Percentiles rank a stretch among this genome's conserved stretches.
phyloP scores from a whole-genome alignment of 2,888 invertebrate genomes.

The Parapristionchus giblindavisi region DNA sequence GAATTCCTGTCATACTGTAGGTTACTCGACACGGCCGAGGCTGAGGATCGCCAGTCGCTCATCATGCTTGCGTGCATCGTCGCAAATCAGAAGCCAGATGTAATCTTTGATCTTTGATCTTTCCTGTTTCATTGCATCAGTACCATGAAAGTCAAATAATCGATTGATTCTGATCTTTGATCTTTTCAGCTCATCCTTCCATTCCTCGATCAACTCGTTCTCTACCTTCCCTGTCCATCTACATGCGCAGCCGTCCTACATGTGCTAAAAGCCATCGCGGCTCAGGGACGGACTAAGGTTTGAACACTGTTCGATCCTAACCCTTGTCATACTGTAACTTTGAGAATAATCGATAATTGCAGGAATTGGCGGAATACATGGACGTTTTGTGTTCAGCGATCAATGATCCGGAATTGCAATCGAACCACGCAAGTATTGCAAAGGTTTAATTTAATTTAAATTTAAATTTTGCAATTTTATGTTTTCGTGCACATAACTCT shows the following conservation, averaged over 20 bases:
- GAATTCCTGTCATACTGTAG: conserved; percentile 23
- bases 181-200: conserved; percentile 79
- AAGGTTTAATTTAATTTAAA: too few species aligned
- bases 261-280: conserved; percentile 77
- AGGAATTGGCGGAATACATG: conserved; percentile 32
- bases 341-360: not conserved
- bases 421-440: conserved; percentile 30
- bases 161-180: not conserved
- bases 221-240: conserved; percentile 78
- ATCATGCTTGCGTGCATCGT: conserved; percentile 84
- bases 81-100: conserved; percentile 82
- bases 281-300: conserved; percentile 36
- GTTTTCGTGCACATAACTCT: too few species aligned
- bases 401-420: conserved; percentile 29
- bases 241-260: conserved; percentile 78
- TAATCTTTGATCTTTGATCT: conserved; percentile 71
- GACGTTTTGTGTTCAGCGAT: conserved; percentile 25
- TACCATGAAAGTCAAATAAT: too few species aligned
- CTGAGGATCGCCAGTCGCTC: conserved; percentile 84
- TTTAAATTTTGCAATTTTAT: too few species aligned
- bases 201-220: conserved; percentile 83
- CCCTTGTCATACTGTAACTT: not conserved
- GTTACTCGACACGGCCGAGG: conserved; percentile 78
- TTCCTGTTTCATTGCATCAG: too few species aligned
- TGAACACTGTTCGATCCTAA: not conserved